Conservation (phyloP, 2,113 vertebrate genomes). For the Amia ocellicauda region DNA sequence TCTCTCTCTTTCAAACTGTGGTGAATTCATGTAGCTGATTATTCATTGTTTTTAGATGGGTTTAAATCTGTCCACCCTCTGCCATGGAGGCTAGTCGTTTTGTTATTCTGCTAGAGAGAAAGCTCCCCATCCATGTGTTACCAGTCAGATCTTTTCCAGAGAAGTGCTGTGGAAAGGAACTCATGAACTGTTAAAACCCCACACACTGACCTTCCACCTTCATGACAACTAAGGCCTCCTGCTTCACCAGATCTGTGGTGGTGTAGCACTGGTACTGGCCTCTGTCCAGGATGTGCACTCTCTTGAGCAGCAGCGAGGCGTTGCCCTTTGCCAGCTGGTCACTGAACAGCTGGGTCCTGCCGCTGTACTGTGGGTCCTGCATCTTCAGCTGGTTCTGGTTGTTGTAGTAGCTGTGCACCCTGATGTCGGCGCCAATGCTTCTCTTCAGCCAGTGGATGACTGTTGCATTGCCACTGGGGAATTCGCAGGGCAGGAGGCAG, state of each 20-base stretch:
- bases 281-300: constrained; percentile 47
- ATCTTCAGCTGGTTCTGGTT: constrained; percentile 15
- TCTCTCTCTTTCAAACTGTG: no score
- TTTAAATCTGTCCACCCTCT: no score
- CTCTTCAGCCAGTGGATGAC: constrained; percentile 64
- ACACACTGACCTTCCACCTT: constrained; percentile 63
- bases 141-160: no score
- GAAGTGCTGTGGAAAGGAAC: no score
- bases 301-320: constrained; percentile 61
- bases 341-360: constrained; percentile 42
- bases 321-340: constrained; percentile 54
- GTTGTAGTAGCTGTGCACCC: constrained; percentile 53
- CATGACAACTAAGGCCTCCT: constrained; percentile 45
- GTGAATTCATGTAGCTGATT: no score
- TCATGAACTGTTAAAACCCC: no score
- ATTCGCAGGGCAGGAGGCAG: constrained; percentile 68
- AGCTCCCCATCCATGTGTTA: no score
- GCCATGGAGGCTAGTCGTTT: no score
- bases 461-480: constrained; percentile 41
- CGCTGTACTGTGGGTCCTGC: constrained; percentile 20
- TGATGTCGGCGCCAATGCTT: no score
- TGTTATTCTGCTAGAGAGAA: no score
- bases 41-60: no score
- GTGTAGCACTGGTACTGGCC: constrained; percentile 67
- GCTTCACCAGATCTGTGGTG: constrained; percentile 21